A percentile compares a stretch with the other conserved stretches of the same genome.
Conservation (phyloP, 2,797 vertebrate species). For the Hephaestus fuliginosus region DNA sequence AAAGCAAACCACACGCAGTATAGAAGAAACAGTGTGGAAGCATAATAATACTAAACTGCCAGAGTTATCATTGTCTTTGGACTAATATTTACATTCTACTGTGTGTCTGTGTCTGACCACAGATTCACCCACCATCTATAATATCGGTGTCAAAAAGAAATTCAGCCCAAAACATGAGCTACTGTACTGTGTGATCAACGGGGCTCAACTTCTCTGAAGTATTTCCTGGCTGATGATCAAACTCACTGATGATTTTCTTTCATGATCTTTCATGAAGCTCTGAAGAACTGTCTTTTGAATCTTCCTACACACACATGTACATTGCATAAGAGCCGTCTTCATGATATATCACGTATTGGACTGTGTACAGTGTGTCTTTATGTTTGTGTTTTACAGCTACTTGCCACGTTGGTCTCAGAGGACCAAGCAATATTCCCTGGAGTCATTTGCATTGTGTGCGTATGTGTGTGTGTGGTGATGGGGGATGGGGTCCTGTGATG, state of each 20-base stretch:
- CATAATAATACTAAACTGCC: background rate
- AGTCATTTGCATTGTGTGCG: conserved; percentile 36
- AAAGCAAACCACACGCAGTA: background rate
- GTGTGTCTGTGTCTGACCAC: background rate
- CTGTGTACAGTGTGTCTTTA: background rate
- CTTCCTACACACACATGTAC: background rate
- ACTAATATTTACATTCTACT: background rate
- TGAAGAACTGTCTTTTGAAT: conserved; percentile 13
- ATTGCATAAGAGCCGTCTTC: conserved; percentile 19
- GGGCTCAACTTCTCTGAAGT: conserved; percentile 9
- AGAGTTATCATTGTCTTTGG: background rate
- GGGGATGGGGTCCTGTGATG: conserved; percentile 9
- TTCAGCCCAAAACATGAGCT: conserved; percentile 4
- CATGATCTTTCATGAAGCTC: conserved; percentile 7
- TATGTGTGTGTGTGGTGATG: background rate
- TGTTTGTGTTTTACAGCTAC: conserved; percentile 35
- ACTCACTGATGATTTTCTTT: conserved; percentile 19
- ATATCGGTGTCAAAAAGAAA: background rate
- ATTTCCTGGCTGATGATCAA: conserved; percentile 14
- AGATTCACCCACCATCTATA: background rate
- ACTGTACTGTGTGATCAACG: conserved; percentile 6
- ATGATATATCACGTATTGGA: background rate
- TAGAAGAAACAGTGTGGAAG: background rate
- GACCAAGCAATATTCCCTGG: background rate
- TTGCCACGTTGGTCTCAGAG: conserved; percentile 15